Evolutionary conservation across 2,888 invertebrate species (phyloP).

Genomic region (Unio pictorum): DNA sequence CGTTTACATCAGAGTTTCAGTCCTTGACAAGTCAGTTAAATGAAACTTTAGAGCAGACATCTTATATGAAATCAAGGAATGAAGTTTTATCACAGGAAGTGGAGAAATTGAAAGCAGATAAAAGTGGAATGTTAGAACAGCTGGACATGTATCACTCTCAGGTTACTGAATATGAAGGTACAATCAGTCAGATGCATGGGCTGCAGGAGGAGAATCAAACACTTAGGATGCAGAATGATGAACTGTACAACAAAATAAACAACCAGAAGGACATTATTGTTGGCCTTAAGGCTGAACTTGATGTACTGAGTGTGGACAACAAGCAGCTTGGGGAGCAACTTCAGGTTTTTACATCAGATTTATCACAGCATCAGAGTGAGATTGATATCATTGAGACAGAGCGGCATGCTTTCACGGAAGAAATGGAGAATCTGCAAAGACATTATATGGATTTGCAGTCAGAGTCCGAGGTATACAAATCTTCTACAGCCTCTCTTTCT

Average conservation of each 20-base stretch:
- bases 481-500: slow-evolving; percentile 2
- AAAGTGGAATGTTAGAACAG: slow-evolving; percentile 16
- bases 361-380: slow-evolving; percentile 14
- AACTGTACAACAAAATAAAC: slow-evolving; percentile 46
- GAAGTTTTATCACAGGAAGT: slow-evolving; percentile 9
- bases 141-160: slow-evolving; percentile 27
- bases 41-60: slow-evolving; percentile 1
- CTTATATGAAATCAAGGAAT: slow-evolving; percentile 7
- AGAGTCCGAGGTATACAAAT: not conserved
- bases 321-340: slow-evolving; percentile 29
- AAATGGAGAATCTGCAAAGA: slow-evolving; percentile 3
- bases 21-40: not conserved
- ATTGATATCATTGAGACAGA: slow-evolving; percentile 12
- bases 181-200: slow-evolving; percentile 20
- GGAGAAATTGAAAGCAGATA: slow-evolving; percentile 1
- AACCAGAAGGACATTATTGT: slow-evolving; percentile 45
- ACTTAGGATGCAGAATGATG: slow-evolving; percentile 40
- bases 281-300: slow-evolving; percentile 30
- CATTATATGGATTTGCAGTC: slow-evolving; percentile 1
- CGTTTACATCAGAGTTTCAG: too few relatives aligned
- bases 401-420: slow-evolving; percentile 8
- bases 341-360: slow-evolving; percentile 9
- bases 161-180: slow-evolving; percentile 32
- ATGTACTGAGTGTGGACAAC: slow-evolving; percentile 33
- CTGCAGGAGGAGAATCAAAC: slow-evolving; percentile 33